phyloP scores from a whole-genome alignment of 2,797 vertebrate genomes.

The Enteromius afrohamiltoni region DNA sequence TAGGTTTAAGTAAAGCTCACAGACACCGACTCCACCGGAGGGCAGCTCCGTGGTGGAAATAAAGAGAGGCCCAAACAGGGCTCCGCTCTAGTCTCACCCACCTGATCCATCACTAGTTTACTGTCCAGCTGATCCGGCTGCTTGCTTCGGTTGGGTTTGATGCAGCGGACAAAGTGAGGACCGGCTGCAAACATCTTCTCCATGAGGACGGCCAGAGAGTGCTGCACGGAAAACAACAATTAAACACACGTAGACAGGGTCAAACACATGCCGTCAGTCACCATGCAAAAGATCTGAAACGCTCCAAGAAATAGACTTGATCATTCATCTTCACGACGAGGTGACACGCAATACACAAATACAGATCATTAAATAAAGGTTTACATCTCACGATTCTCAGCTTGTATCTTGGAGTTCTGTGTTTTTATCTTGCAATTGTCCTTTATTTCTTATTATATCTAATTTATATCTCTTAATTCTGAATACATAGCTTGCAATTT shows the following conservation, averaged over 20 bases:
- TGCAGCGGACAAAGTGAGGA: conserved; percentile 79
- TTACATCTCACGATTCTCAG: background rate
- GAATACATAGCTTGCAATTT: too few species aligned
- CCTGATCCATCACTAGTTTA: conserved; percentile 75
- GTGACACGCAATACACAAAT: background rate
- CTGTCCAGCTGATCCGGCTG: conserved; percentile 71
- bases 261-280: background rate
- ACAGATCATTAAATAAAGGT: background rate
- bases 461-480: too few species aligned
- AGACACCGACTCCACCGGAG: conserved; percentile 3
- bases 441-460: too few species aligned
- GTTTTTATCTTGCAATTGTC: too few species aligned
- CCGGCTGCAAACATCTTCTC: conserved; percentile 78
- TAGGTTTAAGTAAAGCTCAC: background rate
- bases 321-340: background rate
- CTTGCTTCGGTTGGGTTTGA: conserved; percentile 79
- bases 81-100: background rate
- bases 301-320: background rate
- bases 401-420: too few species aligned
- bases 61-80: background rate
- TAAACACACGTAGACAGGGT: background rate
- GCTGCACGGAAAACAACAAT: conserved; percentile 59
- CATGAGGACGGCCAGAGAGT: conserved; percentile 79
- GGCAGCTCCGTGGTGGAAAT: background rate
- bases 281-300: background rate